Percentiles rank a stretch among this genome's conserved stretches.
Evolutionary conservation across 2,797 vertebrate genomes (phyloP).

Genomic region (Sebastes variabilis): DNA sequence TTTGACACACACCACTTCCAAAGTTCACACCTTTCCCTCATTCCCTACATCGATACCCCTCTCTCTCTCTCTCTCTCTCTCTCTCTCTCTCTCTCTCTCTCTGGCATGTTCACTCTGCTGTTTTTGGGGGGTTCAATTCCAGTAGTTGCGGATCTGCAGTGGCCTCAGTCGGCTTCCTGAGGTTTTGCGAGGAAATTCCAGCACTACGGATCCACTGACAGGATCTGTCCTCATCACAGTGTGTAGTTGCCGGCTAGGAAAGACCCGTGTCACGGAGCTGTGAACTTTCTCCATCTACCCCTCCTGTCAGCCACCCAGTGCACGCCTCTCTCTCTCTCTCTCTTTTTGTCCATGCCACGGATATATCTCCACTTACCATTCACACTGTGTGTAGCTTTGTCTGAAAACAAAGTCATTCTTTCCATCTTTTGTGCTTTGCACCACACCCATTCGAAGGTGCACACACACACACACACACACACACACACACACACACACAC

Average conservation of each 20-base stretch:
- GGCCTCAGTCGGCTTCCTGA: conserved; percentile 74
- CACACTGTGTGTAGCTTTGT: conserved; percentile 3
- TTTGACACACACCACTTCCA: conserved; percentile 71
- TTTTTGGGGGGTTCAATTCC: conserved; percentile 63
- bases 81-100: not conserved
- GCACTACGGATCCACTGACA: conserved; percentile 69
- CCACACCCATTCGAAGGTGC: conserved; percentile 24
- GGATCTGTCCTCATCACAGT: conserved; percentile 76
- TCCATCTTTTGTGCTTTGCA: conserved; percentile 43
- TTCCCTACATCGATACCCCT: conserved; percentile 47
- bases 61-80: no score
- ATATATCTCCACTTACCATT: conserved; percentile 46
- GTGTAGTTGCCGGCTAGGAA: conserved; percentile 63
- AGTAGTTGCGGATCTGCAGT: conserved; percentile 69
- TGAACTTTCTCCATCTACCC: conserved; percentile 54
- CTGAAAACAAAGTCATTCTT: conserved; percentile 47
- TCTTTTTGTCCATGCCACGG: conserved; percentile 21
- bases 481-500: conserved; percentile 8
- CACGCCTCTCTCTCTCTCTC: conserved; percentile 2
- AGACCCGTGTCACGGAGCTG: conserved; percentile 61
- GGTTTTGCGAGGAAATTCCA: conserved; percentile 77
- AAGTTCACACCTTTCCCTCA: conserved; percentile 70
- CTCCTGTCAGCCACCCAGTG: conserved; percentile 33
- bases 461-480: conserved; percentile 14
- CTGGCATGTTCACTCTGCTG: conserved; percentile 41